Evolutionary conservation across 2,113 vertebrate species (phyloP).

Genomic region (Steatornis caripensis): DNA sequence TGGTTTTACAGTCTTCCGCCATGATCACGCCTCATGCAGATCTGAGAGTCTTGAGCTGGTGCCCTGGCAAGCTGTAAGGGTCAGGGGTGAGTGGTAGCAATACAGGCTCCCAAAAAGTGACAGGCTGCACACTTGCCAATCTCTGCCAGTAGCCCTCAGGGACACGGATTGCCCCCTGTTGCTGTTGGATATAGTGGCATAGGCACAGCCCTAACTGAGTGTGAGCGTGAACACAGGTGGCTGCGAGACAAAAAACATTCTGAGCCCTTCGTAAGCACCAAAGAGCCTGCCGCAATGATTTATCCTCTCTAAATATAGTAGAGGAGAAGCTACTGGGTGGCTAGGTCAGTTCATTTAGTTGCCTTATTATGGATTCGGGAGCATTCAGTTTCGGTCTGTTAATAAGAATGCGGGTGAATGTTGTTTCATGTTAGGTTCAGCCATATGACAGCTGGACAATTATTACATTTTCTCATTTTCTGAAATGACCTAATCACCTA

Average conservation of each 20-base stretch:
- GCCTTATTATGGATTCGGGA: not conserved
- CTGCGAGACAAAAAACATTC: not conserved
- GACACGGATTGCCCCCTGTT: not conserved
- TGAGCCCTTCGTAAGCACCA: not conserved
- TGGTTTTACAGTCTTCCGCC: not conserved
- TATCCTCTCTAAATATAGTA: not conserved
- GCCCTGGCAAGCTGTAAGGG: not conserved
- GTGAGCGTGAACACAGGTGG: not conserved
- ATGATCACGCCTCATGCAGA: not conserved
- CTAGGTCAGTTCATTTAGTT: not conserved
- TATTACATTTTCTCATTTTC: not conserved
- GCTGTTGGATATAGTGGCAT: not conserved
- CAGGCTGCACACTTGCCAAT: not conserved
- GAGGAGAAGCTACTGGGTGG: not conserved
- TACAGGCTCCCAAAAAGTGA: not conserved
- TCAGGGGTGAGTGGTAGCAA: not conserved
- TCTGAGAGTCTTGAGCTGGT: not conserved
- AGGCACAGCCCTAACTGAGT: not conserved
- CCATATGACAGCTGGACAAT: not conserved
- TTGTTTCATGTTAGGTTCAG: not conserved
- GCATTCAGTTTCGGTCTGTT: not conserved
- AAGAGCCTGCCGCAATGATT: not conserved
- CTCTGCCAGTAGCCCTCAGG: not conserved
- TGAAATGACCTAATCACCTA: slow-evolving; percentile 36
- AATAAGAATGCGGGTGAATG: not conserved